phyloP scores from a whole-genome alignment of 2,113 vertebrate species.

The Channa maculata region DNA sequence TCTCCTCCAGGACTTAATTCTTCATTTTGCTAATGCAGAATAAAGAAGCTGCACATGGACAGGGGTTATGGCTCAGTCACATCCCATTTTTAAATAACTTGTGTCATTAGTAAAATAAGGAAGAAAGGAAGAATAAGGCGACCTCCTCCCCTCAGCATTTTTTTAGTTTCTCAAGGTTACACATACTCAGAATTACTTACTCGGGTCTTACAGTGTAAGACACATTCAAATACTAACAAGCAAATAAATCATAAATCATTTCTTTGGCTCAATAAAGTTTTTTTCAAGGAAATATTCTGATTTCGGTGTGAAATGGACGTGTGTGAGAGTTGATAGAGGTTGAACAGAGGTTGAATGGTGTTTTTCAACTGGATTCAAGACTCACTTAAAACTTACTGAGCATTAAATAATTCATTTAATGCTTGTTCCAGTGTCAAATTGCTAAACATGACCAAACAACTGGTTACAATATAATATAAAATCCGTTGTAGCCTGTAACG shows the following conservation, averaged over 20 bases:
- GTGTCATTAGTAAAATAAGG: no score
- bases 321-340: neutral
- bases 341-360: neutral
- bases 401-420: slow-evolving; percentile 11
- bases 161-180: neutral
- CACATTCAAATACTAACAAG: neutral
- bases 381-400: slow-evolving; percentile 13
- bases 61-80: no score
- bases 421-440: slow-evolving; percentile 2
- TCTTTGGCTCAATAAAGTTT: no score
- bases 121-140: no score
- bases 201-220: neutral
- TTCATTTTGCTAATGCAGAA: no score
- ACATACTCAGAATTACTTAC: neutral
- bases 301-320: neutral
- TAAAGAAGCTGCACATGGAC: no score
- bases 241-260: neutral
- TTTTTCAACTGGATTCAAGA: slow-evolving; percentile 7
- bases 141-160: no score
- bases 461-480: neutral
- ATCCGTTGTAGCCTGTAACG: neutral
- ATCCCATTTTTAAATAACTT: no score
- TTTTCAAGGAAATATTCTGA: neutral
- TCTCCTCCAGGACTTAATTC: no score
- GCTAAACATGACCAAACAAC: neutral